Evolutionary conservation across 2,797 vertebrate genomes (phyloP).

Genomic region (Psittacula echo): DNA sequence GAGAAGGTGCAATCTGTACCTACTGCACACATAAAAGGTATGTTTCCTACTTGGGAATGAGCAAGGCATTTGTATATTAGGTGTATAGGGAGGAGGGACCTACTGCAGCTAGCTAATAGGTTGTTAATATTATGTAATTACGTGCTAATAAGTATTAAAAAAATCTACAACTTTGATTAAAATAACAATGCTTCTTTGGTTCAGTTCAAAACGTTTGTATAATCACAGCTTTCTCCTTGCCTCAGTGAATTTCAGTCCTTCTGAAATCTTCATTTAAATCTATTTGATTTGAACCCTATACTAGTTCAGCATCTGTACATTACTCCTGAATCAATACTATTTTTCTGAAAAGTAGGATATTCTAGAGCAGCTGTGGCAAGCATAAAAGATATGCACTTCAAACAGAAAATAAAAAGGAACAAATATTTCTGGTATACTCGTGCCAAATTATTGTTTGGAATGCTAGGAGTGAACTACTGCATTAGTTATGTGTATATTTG

Average conservation of each 20-base stretch:
- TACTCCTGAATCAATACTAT: not conserved
- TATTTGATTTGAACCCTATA: not conserved
- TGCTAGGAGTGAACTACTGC: not conserved
- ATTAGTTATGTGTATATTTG: not conserved
- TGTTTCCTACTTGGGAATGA: not conserved
- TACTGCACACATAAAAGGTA: not conserved
- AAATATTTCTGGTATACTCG: not conserved
- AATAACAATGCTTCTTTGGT: not conserved
- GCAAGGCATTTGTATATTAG: not conserved
- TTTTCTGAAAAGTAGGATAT: not conserved
- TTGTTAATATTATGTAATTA: not conserved
- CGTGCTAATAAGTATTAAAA: not conserved
- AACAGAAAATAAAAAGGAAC: not conserved
- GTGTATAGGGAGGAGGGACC: not conserved
- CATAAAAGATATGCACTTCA: not conserved
- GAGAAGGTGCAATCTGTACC: not conserved
- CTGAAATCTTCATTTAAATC: not conserved
- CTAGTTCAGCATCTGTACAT: not conserved
- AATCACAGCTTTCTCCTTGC: not conserved
- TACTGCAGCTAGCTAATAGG: not conserved
- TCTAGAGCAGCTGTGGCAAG: not conserved
- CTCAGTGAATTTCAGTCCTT: not conserved
- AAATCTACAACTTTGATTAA: not conserved
- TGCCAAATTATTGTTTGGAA: not conserved
- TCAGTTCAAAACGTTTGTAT: not conserved